Evolutionary conservation across 2,797 vertebrate genomes (phyloP).

Genomic region (Argya squamiceps): DNA sequence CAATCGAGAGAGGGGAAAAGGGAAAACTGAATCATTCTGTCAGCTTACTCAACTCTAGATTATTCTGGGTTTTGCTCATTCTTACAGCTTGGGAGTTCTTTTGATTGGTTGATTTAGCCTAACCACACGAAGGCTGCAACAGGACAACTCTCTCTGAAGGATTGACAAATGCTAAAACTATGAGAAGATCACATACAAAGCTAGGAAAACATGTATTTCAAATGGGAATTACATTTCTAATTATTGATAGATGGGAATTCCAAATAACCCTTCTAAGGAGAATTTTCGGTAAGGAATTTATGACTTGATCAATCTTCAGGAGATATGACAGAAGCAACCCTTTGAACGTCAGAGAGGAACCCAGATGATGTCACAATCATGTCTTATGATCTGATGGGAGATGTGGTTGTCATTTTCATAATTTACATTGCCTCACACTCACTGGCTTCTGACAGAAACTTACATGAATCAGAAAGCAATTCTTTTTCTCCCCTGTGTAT

Average conservation of each 20-base stretch:
- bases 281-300: background rate
- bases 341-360: background rate
- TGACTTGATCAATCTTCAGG: background rate
- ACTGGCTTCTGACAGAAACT: background rate
- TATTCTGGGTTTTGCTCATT: background rate
- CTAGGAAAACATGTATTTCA: background rate
- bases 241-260: background rate
- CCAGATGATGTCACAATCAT: accelerated
- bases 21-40: background rate
- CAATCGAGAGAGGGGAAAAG: background rate
- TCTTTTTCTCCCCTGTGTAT: background rate
- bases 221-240: background rate
- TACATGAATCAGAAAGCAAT: background rate
- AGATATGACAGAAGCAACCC: background rate
- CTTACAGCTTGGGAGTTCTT: background rate
- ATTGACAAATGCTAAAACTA: background rate
- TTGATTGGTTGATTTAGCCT: background rate
- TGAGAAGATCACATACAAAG: background rate
- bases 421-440: background rate
- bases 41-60: background rate
- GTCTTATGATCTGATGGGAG: background rate
- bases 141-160: background rate
- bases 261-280: background rate
- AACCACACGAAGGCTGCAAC: background rate
- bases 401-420: background rate